A percentile compares a stretch with the other conserved stretches of the same genome.
These are phyloP conservation scores for Propithecus perrieri DNA, from an alignment of 2,797 vertebrate genomes.

Conservation along the genomic window DNA sequence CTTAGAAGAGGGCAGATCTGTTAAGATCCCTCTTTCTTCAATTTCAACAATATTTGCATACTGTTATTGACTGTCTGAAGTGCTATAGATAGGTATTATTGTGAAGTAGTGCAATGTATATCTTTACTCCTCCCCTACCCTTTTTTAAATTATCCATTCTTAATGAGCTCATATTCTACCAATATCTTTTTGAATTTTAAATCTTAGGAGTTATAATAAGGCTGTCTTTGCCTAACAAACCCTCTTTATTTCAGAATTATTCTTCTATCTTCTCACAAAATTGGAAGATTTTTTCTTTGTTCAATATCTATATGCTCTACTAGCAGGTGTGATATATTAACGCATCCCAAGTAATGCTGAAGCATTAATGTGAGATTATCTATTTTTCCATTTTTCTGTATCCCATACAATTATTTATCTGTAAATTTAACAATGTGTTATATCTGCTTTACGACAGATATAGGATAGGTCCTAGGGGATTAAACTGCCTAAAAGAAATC, in stretches of 20 bases:
- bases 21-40: neutral
- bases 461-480: neutral
- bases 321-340: neutral
- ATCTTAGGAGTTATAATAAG: neutral
- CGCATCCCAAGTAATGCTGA: neutral
- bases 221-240: neutral
- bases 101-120: neutral
- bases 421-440: neutral
- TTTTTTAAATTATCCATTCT: neutral
- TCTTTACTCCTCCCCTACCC: neutral
- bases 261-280: neutral
- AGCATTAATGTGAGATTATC: neutral
- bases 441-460: neutral
- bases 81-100: neutral
- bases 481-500: neutral
- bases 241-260: neutral
- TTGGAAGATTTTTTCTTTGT: neutral
- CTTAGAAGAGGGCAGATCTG: neutral
- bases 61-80: neutral
- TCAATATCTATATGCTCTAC: neutral
- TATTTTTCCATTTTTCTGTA: neutral
- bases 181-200: neutral
- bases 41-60: neutral
- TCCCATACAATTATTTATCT: neutral
- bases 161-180: neutral